These are phyloP conservation scores for Pocillopora grandis DNA, from an alignment of 92 coral and sea anemone species.

Conservation along the genomic window DNA sequence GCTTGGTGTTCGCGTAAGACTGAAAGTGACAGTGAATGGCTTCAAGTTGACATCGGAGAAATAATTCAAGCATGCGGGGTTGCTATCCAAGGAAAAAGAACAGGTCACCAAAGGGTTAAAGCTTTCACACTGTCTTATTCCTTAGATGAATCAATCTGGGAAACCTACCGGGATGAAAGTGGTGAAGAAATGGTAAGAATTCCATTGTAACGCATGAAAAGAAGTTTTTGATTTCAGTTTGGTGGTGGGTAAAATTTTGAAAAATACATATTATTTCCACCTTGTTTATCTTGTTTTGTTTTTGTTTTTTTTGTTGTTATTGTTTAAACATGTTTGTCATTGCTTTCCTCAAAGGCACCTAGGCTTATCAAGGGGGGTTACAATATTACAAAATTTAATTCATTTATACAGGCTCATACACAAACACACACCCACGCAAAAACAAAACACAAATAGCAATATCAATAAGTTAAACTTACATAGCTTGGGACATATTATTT, in stretches of 20 bases:
- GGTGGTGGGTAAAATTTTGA: not conserved
- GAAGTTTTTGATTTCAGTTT: not conserved
- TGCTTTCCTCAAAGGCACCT: no score
- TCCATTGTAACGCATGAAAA: not conserved
- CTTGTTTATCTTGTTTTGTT: not conserved
- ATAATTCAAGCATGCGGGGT: not conserved
- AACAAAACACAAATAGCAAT: no score
- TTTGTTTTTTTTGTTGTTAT: no score
- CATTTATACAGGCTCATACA: no score
- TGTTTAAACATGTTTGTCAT: not conserved
- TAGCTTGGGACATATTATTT: no score
- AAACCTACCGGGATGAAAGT: not conserved
- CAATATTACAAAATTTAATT: no score
- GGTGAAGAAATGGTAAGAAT: slow-evolving; percentile 14
- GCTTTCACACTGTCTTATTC: slow-evolving; percentile 3
- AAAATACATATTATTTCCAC: not conserved
- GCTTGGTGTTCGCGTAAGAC: slow-evolving; percentile 7
- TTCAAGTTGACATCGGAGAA: slow-evolving; percentile 10
- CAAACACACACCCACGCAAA: no score
- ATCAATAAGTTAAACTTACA: no score
- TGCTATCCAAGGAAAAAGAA: not conserved
- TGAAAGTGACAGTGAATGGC: slow-evolving; percentile 9
- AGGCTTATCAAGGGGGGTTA: no score
- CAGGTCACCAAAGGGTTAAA: not conserved
- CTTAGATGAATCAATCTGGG: slow-evolving; percentile 5